These are phyloP conservation scores for Augochlora pura DNA, from an alignment of 1,140 invertebrate genomes.

Conservation along the genomic window DNA sequence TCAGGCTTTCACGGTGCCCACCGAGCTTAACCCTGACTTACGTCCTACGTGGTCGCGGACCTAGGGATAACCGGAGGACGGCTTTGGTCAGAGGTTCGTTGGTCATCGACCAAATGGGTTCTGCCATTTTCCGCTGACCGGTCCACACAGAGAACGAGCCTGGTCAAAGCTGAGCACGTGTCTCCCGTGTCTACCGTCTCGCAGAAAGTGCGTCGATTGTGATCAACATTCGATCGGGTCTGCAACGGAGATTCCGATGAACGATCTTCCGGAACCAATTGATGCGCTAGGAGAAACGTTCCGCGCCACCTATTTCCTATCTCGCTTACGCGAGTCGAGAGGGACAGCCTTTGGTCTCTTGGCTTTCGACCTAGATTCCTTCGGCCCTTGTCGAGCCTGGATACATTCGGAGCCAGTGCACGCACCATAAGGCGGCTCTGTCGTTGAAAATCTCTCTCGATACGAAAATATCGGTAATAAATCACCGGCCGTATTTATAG, in stretches of 20 bases:
- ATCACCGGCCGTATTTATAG: slow-evolving; percentile 70
- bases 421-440: not conserved
- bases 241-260: no score
- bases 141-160: not conserved
- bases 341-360: not conserved
- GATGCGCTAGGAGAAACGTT: no score
- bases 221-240: no score
- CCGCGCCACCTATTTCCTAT: no score
- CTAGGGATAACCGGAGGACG: slow-evolving; percentile 30
- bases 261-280: no score
- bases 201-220: no score
- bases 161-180: no score
- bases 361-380: not conserved
- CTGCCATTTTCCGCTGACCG: not conserved
- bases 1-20: slow-evolving; percentile 63
- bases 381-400: not conserved
- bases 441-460: slow-evolving; percentile 21
- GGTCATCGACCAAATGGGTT: not conserved
- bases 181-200: no score
- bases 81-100: not conserved
- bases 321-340: not conserved
- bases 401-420: not conserved
- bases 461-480: slow-evolving; percentile 70
- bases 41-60: slow-evolving; percentile 55
- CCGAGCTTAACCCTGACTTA: slow-evolving; percentile 73